These are phyloP conservation scores for Poeciliopsis presidionis DNA, from an alignment of 2,797 vertebrate species.

Conservation along the genomic window DNA sequence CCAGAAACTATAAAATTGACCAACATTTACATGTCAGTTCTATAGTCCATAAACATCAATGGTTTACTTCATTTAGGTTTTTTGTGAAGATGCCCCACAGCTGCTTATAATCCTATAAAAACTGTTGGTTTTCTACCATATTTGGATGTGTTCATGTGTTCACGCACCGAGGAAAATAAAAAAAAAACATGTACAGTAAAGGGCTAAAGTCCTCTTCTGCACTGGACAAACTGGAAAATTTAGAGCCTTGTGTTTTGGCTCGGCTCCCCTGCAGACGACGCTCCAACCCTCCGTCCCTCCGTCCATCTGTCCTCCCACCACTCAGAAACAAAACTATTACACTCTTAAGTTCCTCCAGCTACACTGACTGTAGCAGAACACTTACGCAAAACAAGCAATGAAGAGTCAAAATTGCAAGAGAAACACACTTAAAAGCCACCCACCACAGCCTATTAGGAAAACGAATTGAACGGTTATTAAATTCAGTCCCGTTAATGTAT, in stretches of 20 bases:
- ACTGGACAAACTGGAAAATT: not conserved
- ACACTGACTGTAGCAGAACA: not conserved
- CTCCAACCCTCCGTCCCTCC: not conserved
- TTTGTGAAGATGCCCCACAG: not conserved
- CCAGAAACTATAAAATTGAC: not conserved
- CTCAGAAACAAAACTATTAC: not conserved
- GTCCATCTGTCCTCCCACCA: not conserved
- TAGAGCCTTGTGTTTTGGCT: not conserved
- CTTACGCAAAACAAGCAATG: not conserved
- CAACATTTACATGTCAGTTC: not conserved
- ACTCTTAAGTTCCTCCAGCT: not conserved
- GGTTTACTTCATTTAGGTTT: not conserved
- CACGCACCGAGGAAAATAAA: not conserved
- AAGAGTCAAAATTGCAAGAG: not conserved
- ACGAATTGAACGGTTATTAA: not conserved
- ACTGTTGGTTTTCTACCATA: not conserved
- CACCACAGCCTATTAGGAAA: not conserved
- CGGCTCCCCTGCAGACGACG: not conserved
- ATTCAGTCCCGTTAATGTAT: not conserved
- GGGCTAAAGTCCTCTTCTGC: not conserved
- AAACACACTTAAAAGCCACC: not conserved
- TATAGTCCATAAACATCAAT: not conserved
- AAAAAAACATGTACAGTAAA: not conserved
- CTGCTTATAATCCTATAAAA: not conserved
- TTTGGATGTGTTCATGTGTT: not conserved